Percentiles rank a stretch among this genome's conserved stretches.
phyloP scores from a whole-genome alignment of 2,113 vertebrate species.

The Labrus mixtus region DNA sequence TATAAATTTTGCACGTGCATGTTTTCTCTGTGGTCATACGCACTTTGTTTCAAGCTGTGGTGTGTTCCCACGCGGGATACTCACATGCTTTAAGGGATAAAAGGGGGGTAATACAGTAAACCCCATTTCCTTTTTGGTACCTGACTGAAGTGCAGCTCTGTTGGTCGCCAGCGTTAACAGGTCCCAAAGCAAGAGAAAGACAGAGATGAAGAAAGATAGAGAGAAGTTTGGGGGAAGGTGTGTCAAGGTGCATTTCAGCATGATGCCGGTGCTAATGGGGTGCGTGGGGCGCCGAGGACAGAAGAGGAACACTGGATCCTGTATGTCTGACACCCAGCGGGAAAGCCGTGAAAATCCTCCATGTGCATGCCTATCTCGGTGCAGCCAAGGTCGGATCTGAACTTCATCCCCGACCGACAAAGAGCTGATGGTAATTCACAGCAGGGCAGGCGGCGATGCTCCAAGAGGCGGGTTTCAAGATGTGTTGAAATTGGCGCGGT shows the following conservation, averaged over 20 bases:
- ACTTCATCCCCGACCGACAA: conserved; percentile 55
- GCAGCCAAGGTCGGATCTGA: conserved; percentile 26
- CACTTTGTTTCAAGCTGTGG: conserved; percentile 77
- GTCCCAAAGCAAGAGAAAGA: conserved; percentile 61
- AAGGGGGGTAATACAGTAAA: conserved; percentile 60
- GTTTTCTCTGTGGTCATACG: conserved; percentile 68
- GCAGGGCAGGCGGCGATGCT: conserved; percentile 33
- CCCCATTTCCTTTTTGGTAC: conserved; percentile 70
- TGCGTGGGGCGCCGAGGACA: conserved; percentile 50
- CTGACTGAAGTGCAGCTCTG: conserved; percentile 70
- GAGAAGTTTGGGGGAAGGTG: conserved; percentile 14
- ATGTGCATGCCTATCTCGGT: conserved; percentile 13
- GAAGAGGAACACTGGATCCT: conserved; percentile 72
- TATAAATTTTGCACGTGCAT: not conserved
- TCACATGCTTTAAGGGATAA: conserved; percentile 38
- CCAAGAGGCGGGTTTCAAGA: conserved; percentile 41
- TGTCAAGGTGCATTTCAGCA: conserved; percentile 72
- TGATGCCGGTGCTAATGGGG: conserved; percentile 77
- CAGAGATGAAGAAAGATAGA: conserved; percentile 51
- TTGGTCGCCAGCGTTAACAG: conserved; percentile 68
- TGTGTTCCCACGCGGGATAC: conserved; percentile 58
- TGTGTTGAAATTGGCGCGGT: conserved; percentile 76
- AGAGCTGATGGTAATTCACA: conserved; percentile 69
- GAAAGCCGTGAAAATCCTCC: conserved; percentile 38
- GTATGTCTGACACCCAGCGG: conserved; percentile 65